Conservation (phyloP, 2,888 invertebrate genomes). For the Phengaris arion region DNA sequence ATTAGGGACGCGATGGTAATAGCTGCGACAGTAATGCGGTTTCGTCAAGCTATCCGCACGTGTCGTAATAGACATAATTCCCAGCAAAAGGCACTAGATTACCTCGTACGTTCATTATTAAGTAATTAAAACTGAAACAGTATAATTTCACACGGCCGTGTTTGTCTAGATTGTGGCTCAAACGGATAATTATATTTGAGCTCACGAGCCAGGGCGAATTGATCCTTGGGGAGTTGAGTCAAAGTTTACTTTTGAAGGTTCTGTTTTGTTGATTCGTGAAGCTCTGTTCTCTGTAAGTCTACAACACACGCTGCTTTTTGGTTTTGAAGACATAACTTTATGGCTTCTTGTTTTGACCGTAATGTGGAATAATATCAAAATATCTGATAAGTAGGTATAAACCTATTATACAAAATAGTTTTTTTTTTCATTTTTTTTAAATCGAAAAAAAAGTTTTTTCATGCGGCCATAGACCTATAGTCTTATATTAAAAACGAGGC, state of each 20-base stretch:
- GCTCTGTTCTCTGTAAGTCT: not conserved
- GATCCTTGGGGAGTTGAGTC: not conserved
- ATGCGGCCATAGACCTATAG: no score
- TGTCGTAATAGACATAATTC: conserved; percentile 14
- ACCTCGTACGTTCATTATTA: conserved; percentile 21
- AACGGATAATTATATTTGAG: conserved; percentile 9
- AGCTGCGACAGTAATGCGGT: not conserved
- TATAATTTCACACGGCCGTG: conserved; percentile 21
- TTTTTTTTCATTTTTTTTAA: no score
- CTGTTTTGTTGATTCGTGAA: not conserved
- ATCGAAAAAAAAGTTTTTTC: no score
- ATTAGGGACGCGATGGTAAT: not conserved
- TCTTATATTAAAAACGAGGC: no score
- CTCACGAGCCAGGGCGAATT: not conserved
- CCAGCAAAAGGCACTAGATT: conserved; percentile 5
- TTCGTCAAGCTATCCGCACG: conserved; percentile 6
- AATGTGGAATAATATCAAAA: not conserved
- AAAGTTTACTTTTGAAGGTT: conserved; percentile 3
- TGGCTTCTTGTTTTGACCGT: not conserved
- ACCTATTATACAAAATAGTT: no score
- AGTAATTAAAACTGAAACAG: conserved; percentile 28
- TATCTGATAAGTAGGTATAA: no score
- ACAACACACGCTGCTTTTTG: not conserved
- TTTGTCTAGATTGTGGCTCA: conserved; percentile 15
- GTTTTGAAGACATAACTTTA: not conserved